These are phyloP conservation scores for Pluvianellus socialis DNA, from an alignment of 2,113 vertebrate species.

Conservation along the genomic window DNA sequence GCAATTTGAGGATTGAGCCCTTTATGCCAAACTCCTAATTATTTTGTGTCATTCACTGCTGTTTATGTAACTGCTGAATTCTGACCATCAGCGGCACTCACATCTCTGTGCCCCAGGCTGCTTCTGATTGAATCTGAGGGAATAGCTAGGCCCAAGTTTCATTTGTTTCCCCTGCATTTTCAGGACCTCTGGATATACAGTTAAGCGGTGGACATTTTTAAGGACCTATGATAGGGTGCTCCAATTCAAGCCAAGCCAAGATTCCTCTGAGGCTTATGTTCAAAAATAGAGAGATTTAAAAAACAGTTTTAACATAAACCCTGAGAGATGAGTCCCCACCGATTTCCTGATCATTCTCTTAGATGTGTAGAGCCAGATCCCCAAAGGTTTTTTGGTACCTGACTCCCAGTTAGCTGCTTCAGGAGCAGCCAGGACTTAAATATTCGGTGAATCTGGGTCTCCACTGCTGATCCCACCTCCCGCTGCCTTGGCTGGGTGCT, in stretches of 20 bases:
- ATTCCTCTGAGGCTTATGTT: neutral
- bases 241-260: neutral
- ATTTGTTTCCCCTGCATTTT: neutral
- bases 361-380: neutral
- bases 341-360: neutral
- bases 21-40: neutral
- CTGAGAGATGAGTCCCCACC: neutral
- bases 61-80: slow-evolving; percentile 33
- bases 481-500: neutral
- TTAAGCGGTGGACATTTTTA: neutral
- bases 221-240: neutral
- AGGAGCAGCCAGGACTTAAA: neutral
- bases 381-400: neutral
- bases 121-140: slow-evolving; percentile 4
- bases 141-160: neutral
- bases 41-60: neutral
- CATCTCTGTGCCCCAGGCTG: neutral
- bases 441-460: neutral
- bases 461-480: neutral
- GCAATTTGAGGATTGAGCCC: neutral
- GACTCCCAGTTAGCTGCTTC: neutral
- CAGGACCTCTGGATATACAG: neutral
- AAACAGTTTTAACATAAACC: neutral
- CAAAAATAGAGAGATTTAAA: neutral
- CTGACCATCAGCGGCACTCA: neutral